Percentiles rank a stretch among this genome's conserved stretches.
These are phyloP conservation scores for Drosophila punjabiensis DNA, from an alignment of 1,140 invertebrate genomes.

Conservation along the genomic window DNA sequence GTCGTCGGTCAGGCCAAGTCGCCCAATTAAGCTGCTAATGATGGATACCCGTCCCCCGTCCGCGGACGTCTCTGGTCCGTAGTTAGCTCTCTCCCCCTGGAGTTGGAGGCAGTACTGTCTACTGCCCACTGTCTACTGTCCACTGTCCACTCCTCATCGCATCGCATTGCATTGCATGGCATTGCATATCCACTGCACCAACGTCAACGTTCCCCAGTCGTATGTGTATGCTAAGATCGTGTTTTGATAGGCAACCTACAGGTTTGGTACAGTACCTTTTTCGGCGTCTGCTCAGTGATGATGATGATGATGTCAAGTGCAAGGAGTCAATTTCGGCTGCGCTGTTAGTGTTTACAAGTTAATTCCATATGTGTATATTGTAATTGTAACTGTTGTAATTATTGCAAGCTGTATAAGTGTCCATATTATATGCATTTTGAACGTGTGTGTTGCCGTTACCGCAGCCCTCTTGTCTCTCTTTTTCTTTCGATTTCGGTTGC, in stretches of 20 bases:
- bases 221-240: constrained; percentile 17
- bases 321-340: constrained; percentile 26
- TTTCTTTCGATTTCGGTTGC: not conserved
- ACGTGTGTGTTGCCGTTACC: constrained; percentile 47
- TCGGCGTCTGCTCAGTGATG: constrained; percentile 19
- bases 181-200: not conserved
- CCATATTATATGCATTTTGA: constrained; percentile 57
- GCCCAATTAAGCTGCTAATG: constrained; percentile 26
- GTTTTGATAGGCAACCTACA: constrained; percentile 18
- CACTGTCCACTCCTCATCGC: not conserved
- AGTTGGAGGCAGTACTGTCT: constrained; percentile 6
- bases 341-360: constrained; percentile 36
- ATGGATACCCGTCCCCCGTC: not conserved
- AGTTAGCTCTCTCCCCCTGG: not conserved
- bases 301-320: not conserved
- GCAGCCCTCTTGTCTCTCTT: not conserved
- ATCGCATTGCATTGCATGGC: not conserved
- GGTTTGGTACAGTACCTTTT: constrained; percentile 24
- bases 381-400: constrained; percentile 48
- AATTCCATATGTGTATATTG: constrained; percentile 40
- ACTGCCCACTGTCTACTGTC: constrained; percentile 9
- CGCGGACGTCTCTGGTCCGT: constrained; percentile 10
- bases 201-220: not conserved
- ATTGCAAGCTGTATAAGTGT: constrained; percentile 49
- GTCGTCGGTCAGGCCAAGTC: constrained; percentile 21